phyloP scores from a whole-genome alignment of 2,797 vertebrate species.

The Argyrosomus regius region DNA sequence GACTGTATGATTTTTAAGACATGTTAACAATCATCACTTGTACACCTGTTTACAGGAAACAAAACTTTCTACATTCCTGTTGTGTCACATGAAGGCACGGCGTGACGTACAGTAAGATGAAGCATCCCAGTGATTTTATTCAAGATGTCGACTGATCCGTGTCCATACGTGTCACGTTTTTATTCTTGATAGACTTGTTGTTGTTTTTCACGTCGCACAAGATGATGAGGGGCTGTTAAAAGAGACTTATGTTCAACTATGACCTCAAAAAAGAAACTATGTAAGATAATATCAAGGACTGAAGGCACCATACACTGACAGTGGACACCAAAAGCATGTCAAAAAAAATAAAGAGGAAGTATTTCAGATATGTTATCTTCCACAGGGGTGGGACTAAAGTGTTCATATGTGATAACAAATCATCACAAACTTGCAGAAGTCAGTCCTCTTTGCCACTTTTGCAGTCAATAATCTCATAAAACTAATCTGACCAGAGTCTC shows the following conservation, averaged over 20 bases:
- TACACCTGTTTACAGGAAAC: conserved; percentile 45
- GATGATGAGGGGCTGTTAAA: not conserved
- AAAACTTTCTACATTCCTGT: conserved; percentile 69
- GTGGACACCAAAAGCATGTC: conserved; percentile 1
- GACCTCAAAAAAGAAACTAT: not conserved
- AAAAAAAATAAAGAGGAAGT: conserved; percentile 49
- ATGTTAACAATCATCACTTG: conserved; percentile 8
- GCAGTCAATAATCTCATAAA: not conserved
- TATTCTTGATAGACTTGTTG: not conserved
- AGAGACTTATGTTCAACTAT: not conserved
- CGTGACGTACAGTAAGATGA: conserved; percentile 9
- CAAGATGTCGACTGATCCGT: not conserved
- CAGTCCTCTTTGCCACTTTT: not conserved
- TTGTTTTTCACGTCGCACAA: not conserved
- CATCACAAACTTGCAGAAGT: not conserved
- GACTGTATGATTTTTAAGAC: not conserved
- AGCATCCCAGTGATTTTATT: not conserved
- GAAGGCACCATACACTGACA: not conserved
- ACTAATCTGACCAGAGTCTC: not conserved
- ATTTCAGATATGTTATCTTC: conserved; percentile 53
- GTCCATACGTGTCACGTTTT: too few species aligned
- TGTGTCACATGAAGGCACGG: conserved; percentile 41
- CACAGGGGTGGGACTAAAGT: conserved; percentile 6
- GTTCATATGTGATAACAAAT: conserved; percentile 22
- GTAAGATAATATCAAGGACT: conserved; percentile 27